Conservation (phyloP, 53 echinoderm and acorn worm species). For the Patiria pectinifera region DNA sequence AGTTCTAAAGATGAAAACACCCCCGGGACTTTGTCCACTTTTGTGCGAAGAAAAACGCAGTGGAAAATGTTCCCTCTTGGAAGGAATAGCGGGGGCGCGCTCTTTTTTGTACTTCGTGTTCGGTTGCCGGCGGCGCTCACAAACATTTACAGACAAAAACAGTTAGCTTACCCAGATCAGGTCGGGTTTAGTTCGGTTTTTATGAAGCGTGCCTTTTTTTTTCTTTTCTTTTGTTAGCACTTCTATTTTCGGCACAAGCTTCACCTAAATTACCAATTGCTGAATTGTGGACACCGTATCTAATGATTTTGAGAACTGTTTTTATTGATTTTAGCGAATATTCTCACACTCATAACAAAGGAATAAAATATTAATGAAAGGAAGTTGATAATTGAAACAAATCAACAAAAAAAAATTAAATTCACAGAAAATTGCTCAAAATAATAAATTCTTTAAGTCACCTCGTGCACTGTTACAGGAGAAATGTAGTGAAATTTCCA, state of each 20-base stretch:
- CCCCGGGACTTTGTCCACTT: not conserved
- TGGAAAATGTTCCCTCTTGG: not conserved
- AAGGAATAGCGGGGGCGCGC: not conserved
- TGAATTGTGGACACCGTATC: too few species aligned
- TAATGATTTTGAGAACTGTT: not conserved
- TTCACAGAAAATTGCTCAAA: not conserved
- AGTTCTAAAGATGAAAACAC: not conserved
- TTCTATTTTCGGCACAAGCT: not conserved
- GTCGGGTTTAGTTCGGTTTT: not conserved
- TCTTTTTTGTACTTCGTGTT: not conserved
- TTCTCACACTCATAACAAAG: not conserved
- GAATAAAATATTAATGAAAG: not conserved
- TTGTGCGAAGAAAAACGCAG: not conserved
- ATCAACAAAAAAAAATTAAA: not conserved
- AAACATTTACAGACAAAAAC: not conserved
- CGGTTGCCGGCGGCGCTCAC: too few species aligned
- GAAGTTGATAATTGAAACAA: not conserved
- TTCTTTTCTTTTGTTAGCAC: not conserved
- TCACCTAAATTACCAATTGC: too few species aligned
- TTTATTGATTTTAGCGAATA: not conserved
- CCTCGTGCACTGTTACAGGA: too few species aligned
- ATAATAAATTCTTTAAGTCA: not conserved
- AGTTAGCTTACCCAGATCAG: not conserved
- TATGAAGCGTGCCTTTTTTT: not conserved
- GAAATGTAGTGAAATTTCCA: too few species aligned